Percentiles rank a stretch among this genome's conserved stretches.
Evolutionary conservation across 2,797 vertebrate species (phyloP).

Genomic region (Leontocebus nigricollis): DNA sequence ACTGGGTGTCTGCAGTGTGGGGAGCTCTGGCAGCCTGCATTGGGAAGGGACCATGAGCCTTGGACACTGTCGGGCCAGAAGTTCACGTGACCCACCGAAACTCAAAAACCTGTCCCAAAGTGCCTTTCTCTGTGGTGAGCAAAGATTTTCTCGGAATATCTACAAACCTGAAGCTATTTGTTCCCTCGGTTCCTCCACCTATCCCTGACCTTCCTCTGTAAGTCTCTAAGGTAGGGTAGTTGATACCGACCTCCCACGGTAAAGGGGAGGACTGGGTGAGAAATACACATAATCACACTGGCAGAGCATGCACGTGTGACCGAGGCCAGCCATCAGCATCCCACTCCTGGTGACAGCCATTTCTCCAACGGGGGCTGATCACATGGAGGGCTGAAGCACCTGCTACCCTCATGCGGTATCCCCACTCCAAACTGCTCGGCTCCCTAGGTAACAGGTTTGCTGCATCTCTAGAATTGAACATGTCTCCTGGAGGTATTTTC

Average conservation of each 20-base stretch:
- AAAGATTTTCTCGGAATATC: background rate
- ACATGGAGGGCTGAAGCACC: background rate
- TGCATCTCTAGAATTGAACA: background rate
- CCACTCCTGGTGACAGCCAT: accelerated
- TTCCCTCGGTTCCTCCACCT: no score
- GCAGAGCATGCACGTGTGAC: accelerated
- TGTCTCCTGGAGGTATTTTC: background rate
- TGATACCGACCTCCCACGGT: background rate
- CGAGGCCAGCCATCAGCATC: background rate
- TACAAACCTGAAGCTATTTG: background rate
- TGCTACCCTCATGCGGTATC: accelerated
- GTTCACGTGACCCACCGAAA: background rate
- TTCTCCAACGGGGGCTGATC: background rate
- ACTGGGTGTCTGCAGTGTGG: background rate
- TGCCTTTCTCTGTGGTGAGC: background rate
- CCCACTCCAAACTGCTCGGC: accelerated
- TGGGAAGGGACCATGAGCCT: background rate
- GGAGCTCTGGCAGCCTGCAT: background rate
- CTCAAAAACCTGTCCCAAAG: background rate
- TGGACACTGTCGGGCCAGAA: background rate
- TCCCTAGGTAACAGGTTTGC: accelerated
- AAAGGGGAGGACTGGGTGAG: no score
- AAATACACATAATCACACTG: accelerated
- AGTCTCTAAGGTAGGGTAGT: background rate
- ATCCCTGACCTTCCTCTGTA: background rate